Conservation (phyloP, 2,888 invertebrate genomes). For the Zeuzera pyrina region DNA sequence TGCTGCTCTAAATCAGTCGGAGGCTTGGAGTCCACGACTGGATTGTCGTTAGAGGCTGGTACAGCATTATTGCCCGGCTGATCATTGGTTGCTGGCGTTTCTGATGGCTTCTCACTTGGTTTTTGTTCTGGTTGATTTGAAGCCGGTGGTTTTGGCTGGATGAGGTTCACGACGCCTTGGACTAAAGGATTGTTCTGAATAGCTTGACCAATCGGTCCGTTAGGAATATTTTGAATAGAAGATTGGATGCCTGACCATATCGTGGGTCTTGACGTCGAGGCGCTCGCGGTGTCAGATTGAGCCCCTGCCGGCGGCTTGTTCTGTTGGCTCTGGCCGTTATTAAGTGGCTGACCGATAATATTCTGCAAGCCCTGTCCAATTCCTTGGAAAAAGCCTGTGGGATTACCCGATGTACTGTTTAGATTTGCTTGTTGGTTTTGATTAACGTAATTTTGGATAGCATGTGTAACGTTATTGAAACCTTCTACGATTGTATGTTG, state of each 20-base stretch:
- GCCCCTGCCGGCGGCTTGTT: conserved; percentile 5
- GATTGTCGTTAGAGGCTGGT: conserved; percentile 8
- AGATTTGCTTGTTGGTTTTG: conserved; percentile 5
- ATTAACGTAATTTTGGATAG: conserved; percentile 12
- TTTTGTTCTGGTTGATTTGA: conserved; percentile 6
- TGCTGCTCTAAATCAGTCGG: conserved; percentile 2
- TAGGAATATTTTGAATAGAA: conserved; percentile 14
- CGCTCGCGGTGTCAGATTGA: conserved; percentile 10
- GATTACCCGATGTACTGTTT: conserved; percentile 4
- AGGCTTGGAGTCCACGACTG: conserved; percentile 8
- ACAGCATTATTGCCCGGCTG: conserved; percentile 17
- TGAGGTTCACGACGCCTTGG: conserved; percentile 14
- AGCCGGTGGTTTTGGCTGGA: conserved; percentile 7
- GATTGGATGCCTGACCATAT: conserved; percentile 21
- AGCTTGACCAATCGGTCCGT: conserved; percentile 32
- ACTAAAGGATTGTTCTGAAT: conserved; percentile 22
- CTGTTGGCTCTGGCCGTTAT: conserved; percentile 3
- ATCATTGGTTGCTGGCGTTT: conserved; percentile 6
- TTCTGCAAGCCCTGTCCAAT: conserved; percentile 18
- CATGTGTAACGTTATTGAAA: conserved; percentile 18
- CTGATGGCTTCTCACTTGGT: conserved; percentile 10
- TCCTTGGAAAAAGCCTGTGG: conserved; percentile 12
- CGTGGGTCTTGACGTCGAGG: conserved; percentile 11
- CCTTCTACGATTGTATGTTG: conserved; percentile 18
- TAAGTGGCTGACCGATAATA: conserved; percentile 13